A percentile compares a stretch with the other conserved stretches of the same genome.
Evolutionary conservation across 2,113 vertebrate species (phyloP).

Genomic region (Neolamprologus toae): DNA sequence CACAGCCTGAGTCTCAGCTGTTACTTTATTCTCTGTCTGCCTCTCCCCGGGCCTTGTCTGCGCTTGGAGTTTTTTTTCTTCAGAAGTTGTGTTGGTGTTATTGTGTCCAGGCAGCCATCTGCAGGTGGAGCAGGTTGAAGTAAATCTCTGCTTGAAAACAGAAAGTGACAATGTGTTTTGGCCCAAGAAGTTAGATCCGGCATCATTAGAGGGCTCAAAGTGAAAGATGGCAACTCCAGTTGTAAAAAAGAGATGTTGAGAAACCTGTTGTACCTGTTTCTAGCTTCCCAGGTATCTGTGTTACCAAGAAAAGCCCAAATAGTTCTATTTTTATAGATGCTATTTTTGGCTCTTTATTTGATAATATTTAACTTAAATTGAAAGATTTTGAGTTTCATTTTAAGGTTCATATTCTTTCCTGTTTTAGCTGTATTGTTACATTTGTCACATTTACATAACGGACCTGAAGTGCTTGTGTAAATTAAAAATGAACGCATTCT

Average conservation of each 20-base stretch:
- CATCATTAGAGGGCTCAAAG: background rate
- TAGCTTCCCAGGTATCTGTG: background rate
- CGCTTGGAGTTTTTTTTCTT: slow-evolving; percentile 32
- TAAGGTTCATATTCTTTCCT: background rate
- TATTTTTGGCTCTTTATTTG: background rate
- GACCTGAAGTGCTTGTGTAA: background rate
- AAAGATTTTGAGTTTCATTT: background rate
- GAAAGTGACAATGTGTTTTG: background rate
- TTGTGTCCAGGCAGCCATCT: slow-evolving; percentile 60
- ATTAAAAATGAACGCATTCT: background rate
- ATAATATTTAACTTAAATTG: background rate
- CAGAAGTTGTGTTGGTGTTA: slow-evolving; percentile 37
- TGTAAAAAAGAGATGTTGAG: background rate
- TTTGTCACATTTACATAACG: background rate
- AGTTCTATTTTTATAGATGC: no score
- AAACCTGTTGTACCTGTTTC: background rate
- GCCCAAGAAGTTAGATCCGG: background rate
- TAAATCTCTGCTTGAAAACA: slow-evolving; percentile 2
- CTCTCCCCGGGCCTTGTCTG: slow-evolving; percentile 54
- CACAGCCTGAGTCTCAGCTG: slow-evolving; percentile 70
- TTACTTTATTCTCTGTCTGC: slow-evolving; percentile 64
- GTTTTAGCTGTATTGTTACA: background rate
- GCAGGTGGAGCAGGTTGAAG: slow-evolving; percentile 47
- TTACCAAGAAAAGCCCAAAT: background rate
- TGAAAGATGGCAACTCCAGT: background rate